Evolutionary conservation across 2,797 vertebrate genomes (phyloP).

Genomic region (Hypotaenidia okinawae): DNA sequence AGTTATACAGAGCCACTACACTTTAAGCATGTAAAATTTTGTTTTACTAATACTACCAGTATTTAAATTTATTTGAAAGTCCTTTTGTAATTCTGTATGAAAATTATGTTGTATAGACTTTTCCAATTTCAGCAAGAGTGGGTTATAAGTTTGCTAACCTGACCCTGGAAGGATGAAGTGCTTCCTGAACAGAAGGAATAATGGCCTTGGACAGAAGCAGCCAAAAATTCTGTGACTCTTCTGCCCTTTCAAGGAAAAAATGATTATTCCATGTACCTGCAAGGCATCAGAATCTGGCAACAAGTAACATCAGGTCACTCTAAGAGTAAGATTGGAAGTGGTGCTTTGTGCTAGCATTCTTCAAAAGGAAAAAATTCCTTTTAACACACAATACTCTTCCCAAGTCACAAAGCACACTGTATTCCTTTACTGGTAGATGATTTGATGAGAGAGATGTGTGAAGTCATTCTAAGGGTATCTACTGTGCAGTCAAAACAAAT

Average conservation of each 20-base stretch:
- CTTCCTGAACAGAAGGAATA: not conserved
- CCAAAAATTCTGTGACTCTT: not conserved
- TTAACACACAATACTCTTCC: not conserved
- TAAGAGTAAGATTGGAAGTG: not conserved
- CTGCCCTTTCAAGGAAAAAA: not conserved
- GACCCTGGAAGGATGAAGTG: not conserved
- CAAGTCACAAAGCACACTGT: not conserved
- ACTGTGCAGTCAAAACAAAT: not conserved
- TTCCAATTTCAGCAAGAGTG: not conserved
- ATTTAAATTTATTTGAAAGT: not conserved
- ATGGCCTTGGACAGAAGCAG: not conserved
- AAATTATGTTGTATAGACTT: not conserved
- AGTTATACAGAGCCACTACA: not conserved
- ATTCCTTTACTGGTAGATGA: not conserved
- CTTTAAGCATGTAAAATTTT: not conserved
- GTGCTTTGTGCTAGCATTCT: not conserved
- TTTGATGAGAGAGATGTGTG: not conserved
- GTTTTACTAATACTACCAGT: not conserved
- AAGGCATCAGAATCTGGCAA: not conserved
- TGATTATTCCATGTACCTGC: not conserved
- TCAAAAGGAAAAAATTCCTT: not conserved
- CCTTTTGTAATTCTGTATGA: not conserved
- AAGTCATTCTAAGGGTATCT: not conserved
- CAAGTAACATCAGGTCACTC: not conserved
- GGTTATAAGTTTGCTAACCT: not conserved